Evolutionary conservation across 2,888 invertebrate genomes (phyloP), one percentile per base, ranked within the genome.

Genomic region (Thecophora atra): DNA sequence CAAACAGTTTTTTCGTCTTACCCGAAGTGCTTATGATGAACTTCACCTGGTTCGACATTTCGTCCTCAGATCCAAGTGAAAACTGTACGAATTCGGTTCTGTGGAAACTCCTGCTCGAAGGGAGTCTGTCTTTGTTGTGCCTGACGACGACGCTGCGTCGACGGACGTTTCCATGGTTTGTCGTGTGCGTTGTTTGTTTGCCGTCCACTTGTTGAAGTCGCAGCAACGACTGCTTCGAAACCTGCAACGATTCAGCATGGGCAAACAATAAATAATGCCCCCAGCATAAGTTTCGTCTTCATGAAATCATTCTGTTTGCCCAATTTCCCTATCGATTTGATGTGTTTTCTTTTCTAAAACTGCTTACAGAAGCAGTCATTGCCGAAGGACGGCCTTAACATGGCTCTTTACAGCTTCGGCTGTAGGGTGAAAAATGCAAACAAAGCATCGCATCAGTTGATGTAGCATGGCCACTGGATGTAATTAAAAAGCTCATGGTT

Each of bases 11-110:
- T 42, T 44, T 30, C 58, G 54, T 73, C 75, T 80, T 79, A 87
- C 87, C 86, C 42, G 87, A 87, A 70, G 87, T 87, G 78, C 85
- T 87, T 75, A 87, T 79, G 70, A 87, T 86, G 75, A 87, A 87
- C 79, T 85, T 86, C 2, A 78, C 79, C 77, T 83, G 80, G 73
- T 80, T 80, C 69, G 79, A 76, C 78, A 78, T 78, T 63, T 63
- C 17, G 24, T 63, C 52, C 6, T 63, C 15, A 65, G 60, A 44
- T 65, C 51, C 19, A 37, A 52, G 21, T 52, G 30, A 60, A 65
- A 47, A 37, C 37, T 37, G 37, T 37, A 37, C 37, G 11, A 37
- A 37, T 2, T 37, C 37, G 11, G 7, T 37, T 28, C 51, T 65
- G 24, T 19, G 26, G 15, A 69, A 47, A 24, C 62, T 71, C n/a